A percentile compares a stretch with the other conserved stretches of the same genome.
These are phyloP conservation scores for Saccopteryx bilineata DNA, from an alignment of 2,113 vertebrate genomes.

Conservation along the genomic window DNA sequence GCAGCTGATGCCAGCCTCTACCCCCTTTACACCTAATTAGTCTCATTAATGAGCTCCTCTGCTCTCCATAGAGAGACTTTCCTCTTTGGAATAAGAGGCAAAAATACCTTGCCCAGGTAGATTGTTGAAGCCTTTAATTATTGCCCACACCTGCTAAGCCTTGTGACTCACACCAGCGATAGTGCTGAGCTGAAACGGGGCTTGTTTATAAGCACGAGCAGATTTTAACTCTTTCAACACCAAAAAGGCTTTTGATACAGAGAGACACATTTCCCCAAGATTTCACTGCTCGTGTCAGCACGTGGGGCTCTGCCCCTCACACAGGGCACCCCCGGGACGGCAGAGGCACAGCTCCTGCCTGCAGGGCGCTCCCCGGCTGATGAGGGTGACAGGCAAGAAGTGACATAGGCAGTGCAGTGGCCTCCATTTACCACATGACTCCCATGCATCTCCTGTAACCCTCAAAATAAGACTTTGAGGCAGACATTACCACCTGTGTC, in stretches of 20 bases:
- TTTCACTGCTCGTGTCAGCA: background rate
- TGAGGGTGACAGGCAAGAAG: background rate
- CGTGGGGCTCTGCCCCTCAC: background rate
- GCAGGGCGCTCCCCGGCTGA: background rate
- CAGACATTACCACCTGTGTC: background rate
- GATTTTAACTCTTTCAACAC: constrained; percentile 86
- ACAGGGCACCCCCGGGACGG: background rate
- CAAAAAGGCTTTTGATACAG: background rate
- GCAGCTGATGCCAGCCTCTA: constrained; percentile 96
- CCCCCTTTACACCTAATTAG: constrained; percentile 99
- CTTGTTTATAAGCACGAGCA: constrained; percentile 85
- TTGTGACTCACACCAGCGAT: constrained; percentile 86
- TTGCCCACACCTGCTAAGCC: constrained; percentile 90
- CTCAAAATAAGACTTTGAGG: background rate
- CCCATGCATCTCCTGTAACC: background rate
- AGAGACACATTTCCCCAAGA: constrained; percentile 18
- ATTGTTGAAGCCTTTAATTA: constrained; percentile 92
- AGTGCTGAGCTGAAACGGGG: constrained; percentile 82
- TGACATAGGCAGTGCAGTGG: background rate
- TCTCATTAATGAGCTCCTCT: constrained; percentile 95
- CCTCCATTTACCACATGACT: background rate
- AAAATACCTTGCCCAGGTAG: constrained; percentile 93
- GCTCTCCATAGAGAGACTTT: constrained; percentile 91
- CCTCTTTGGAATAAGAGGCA: constrained; percentile 93
- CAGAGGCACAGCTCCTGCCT: background rate